Conservation (phyloP, 2,888 invertebrate genomes). For the Eristalis pertinax region DNA sequence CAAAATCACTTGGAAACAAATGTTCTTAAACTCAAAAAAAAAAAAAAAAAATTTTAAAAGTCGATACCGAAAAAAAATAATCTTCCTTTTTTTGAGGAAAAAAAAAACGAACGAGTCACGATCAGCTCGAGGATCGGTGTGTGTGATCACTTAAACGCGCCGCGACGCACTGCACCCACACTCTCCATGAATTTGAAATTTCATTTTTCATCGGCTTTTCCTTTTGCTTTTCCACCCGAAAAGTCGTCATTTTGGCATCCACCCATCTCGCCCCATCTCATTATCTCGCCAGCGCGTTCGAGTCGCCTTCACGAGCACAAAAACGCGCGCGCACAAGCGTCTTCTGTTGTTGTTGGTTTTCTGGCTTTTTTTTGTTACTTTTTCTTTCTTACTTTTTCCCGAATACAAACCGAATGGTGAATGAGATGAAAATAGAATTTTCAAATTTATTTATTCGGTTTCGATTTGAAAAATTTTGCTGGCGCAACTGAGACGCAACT, state of each 20-base stretch:
- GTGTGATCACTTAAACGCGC: constrained; percentile 75
- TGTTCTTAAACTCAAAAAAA: not conserved
- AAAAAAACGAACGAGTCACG: not conserved
- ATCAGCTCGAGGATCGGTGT: constrained; percentile 3
- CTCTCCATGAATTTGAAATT: constrained; percentile 77
- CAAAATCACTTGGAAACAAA: constrained; percentile 3
- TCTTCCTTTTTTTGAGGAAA: too few relatives aligned
- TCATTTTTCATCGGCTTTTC: constrained; percentile 62
- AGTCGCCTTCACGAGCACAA: not conserved
- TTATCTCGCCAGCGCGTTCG: constrained; percentile 57
- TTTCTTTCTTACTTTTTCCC: not conserved
- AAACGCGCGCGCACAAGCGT: constrained; percentile 19
- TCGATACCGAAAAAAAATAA: too few relatives aligned
- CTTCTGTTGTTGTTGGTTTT: constrained; percentile 2
- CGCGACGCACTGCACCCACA: constrained; percentile 82
- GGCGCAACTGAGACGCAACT: constrained; percentile 12
- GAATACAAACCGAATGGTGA: constrained; percentile 66
- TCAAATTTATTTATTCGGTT: constrained; percentile 71
- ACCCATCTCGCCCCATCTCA: constrained; percentile 65
- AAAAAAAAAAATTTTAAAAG: not conserved
- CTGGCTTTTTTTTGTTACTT: too few relatives aligned
- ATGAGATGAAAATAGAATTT: constrained; percentile 72
- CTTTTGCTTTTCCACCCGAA: constrained; percentile 50
- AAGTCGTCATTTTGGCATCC: constrained; percentile 72
- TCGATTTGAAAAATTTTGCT: constrained; percentile 62